These are phyloP conservation scores for Drosophila pseudoobscura DNA, from an alignment of 1,140 invertebrate genomes.

Conservation along the genomic window DNA sequence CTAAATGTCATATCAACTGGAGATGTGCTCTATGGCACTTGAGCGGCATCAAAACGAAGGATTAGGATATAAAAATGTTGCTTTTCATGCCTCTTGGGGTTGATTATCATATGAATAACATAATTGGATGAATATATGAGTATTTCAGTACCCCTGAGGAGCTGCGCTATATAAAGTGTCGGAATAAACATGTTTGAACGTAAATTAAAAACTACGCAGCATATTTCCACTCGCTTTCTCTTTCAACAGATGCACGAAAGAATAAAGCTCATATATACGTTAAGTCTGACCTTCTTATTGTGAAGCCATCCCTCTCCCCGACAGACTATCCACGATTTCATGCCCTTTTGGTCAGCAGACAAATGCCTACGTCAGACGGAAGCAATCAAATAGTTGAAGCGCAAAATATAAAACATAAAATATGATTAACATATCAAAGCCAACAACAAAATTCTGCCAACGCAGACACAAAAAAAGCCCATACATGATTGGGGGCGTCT, in stretches of 20 bases:
- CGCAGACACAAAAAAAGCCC: conserved; percentile 33
- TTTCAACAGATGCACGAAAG: not conserved
- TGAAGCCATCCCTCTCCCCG: not conserved
- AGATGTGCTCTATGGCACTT: conserved; percentile 24
- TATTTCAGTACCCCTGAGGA: not conserved
- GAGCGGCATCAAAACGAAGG: conserved; percentile 45
- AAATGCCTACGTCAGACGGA: conserved; percentile 48
- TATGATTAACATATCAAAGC: conserved; percentile 74
- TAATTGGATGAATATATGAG: conserved; percentile 40
- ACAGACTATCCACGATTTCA: conserved; percentile 38
- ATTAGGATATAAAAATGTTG: conserved; percentile 41
- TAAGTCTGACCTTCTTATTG: conserved; percentile 33
- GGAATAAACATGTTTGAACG: not conserved
- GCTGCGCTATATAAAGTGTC: not conserved
- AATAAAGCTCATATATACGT: conserved; percentile 40
- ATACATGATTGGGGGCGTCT: conserved; percentile 24
- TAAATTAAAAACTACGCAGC: not conserved
- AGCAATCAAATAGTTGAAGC: conserved; percentile 69
- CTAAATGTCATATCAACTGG: conserved; percentile 65
- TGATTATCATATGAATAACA: conserved; percentile 26
- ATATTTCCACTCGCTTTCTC: not conserved
- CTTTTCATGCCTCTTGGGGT: conserved; percentile 7
- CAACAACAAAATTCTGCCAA: conserved; percentile 29
- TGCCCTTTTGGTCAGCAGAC: conserved; percentile 52
- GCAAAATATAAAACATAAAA: conserved; percentile 75